Conservation (phyloP, 2,113 vertebrate species). For the Notiomystis cincta region DNA sequence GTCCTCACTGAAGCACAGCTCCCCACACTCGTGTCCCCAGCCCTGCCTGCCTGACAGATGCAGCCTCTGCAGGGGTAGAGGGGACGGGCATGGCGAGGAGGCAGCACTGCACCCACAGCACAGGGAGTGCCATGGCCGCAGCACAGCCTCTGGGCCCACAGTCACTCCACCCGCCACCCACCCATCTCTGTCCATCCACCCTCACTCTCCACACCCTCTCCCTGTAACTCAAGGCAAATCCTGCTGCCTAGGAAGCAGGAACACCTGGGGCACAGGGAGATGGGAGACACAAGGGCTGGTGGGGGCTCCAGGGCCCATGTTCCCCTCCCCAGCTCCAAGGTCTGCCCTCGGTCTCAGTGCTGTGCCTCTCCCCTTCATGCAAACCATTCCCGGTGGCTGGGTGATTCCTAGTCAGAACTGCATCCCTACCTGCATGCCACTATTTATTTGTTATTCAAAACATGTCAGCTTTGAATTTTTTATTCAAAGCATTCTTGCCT, state of each 20-base stretch:
- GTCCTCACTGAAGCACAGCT: background rate
- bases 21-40: background rate
- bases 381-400: background rate
- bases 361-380: background rate
- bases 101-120: fast-evolving
- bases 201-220: background rate
- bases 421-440: background rate
- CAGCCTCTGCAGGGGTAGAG: background rate
- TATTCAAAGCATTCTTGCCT: constrained; percentile 27
- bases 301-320: fast-evolving
- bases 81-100: fast-evolving
- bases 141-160: background rate
- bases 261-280: background rate
- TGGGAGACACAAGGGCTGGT: fast-evolving
- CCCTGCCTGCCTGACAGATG: background rate
- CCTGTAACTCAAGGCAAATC: background rate
- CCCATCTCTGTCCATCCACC: background rate
- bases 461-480: background rate
- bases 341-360: fast-evolving
- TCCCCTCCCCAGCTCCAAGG: background rate
- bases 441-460: constrained; percentile 37
- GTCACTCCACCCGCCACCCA: background rate
- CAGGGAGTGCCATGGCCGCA: fast-evolving
- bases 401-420: background rate
- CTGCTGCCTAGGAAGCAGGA: background rate